Evolutionary conservation across 2,797 vertebrate genomes (phyloP), one percentile per base, ranked within the genome.

Genomic region (Phaenicophaeus curvirostris): DNA sequence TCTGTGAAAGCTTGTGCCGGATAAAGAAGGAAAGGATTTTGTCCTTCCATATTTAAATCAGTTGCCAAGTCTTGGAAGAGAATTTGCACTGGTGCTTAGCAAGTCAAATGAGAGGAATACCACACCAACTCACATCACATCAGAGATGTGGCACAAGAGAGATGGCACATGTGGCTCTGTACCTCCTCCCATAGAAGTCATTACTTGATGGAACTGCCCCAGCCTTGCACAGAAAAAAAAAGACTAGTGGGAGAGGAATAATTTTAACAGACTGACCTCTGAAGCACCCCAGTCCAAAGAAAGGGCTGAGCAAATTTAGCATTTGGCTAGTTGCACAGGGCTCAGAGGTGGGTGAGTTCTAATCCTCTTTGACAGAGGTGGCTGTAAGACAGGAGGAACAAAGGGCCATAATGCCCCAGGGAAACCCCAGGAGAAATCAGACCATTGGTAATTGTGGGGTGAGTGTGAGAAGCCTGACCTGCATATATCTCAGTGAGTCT

Each of bases 401-500:
- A 68, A 63, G 53, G 11, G 15, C 19, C 50, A 55, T 24, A 5
- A 6, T 77, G 39, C 5, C 15, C 44, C 27, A 54, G 35, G 23
- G 39, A 86, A 72, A 69, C 17, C 7, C 25, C 30, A 17, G 23
- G 19, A 39, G n/a, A 62, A 92, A 82, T 6, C 28, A 76, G 55
- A 57, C 16, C 6, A 5, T 2, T 37, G 37, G 19, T 31, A 28
- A 23, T 31, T n/a, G n/a, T 16, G n/a, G 20, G 8, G 6, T 46
- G 63, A 53, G 21, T 2, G 0, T 18, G 59, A 54, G 51, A 44
- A 69, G 30, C 28, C 39, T 76, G 78, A 76, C 20, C 28, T 42
- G 44, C 42, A 14, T 0, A 2, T 8, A 1, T 25, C 39, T 42
- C 28, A 13, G 12, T 20, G 13, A 74, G 48, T 8, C 31, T 0